Evolutionary conservation across 1,140 invertebrate genomes (phyloP).

Genomic region (Adelges cooleyi): DNA sequence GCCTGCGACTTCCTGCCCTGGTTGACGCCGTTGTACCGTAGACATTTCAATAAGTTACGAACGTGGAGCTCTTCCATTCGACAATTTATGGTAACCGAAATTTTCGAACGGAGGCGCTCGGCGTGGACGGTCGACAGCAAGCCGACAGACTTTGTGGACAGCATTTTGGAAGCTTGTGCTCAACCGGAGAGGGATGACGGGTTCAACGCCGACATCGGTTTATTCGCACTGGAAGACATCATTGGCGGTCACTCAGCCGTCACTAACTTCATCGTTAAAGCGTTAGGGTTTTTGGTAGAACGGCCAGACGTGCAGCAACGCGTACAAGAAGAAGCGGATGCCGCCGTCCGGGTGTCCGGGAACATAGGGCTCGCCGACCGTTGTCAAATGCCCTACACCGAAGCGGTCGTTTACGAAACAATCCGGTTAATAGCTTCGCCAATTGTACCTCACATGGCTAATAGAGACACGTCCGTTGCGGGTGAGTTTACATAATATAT

Average conservation of each 20-base stretch:
- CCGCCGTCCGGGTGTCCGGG: constrained; percentile 41
- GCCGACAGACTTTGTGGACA: constrained; percentile 55
- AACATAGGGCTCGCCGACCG: constrained; percentile 53
- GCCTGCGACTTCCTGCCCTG: constrained; percentile 79
- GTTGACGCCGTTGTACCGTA: constrained; percentile 56
- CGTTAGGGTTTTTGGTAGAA: constrained; percentile 54
- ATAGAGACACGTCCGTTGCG: constrained; percentile 46
- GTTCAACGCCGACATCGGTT: constrained; percentile 42
- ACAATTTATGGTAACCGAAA: constrained; percentile 58
- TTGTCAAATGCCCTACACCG: constrained; percentile 61
- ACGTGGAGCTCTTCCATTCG: constrained; percentile 57
- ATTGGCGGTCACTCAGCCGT: constrained; percentile 78
- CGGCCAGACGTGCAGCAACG: constrained; percentile 49
- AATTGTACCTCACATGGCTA: constrained; percentile 82
- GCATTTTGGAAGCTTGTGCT: constrained; percentile 53
- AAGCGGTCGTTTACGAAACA: constrained; percentile 68
- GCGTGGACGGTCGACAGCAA: constrained; percentile 29
- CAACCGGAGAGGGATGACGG: constrained; percentile 48
- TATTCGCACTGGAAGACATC: constrained; percentile 70
- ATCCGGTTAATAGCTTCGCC: constrained; percentile 70
- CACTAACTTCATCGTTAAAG: constrained; percentile 62
- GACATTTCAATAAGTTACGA: constrained; percentile 54
- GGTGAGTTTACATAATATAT: constrained; percentile 20
- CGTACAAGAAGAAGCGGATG: constrained; percentile 59
- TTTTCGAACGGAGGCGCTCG: constrained; percentile 53